Percentiles rank a stretch among this genome's conserved stretches.
phyloP scores from a whole-genome alignment of 2,797 vertebrate genomes.

The Intellagama lesueurii region DNA sequence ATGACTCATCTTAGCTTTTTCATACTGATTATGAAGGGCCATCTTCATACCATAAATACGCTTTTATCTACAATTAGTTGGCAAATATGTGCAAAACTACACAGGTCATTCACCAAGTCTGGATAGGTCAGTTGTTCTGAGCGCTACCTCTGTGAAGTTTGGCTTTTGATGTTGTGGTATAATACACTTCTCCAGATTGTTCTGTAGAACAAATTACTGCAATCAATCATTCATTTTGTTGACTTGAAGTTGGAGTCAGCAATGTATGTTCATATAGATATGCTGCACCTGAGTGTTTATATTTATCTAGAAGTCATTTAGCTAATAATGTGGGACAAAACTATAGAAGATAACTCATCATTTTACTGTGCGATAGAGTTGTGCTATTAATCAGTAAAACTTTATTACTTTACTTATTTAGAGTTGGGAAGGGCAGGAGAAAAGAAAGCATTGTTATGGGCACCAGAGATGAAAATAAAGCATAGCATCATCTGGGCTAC shows the following conservation, averaged over 20 bases:
- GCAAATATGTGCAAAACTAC: background rate
- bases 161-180: background rate
- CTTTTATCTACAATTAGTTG: background rate
- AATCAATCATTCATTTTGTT: background rate
- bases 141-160: background rate
- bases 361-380: background rate
- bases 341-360: background rate
- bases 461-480: background rate
- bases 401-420: background rate
- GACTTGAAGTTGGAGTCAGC: background rate
- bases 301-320: too few relatives aligned
- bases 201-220: background rate
- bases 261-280: slow-evolving; percentile 9
- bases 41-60: background rate
- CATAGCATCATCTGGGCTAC: background rate
- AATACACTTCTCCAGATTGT: background rate
- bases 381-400: background rate
- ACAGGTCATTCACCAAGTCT: background rate
- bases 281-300: background rate
- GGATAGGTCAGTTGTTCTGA: background rate
- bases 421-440: background rate
- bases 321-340: background rate
- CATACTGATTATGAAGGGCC: background rate
- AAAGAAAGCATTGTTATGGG: background rate
- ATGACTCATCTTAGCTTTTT: background rate